A percentile compares a stretch with the other conserved stretches of the same genome.
These are phyloP conservation scores for Meteorus cinctellus DNA, from an alignment of 2,888 invertebrate species.

Conservation along the genomic window DNA sequence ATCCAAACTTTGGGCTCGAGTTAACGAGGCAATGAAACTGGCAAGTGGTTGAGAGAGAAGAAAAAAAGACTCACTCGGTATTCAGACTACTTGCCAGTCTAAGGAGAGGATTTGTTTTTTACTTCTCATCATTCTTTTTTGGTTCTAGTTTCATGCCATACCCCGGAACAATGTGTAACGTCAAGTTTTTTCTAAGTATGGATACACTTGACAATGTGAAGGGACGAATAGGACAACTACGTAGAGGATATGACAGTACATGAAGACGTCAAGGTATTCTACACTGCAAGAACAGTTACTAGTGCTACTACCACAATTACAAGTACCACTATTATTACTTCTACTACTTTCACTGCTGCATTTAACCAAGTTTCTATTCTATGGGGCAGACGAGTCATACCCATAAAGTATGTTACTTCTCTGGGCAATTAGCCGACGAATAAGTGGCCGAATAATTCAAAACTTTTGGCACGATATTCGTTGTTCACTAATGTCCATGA, in stretches of 20 bases:
- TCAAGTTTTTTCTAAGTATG: constrained; percentile 8
- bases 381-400: constrained; percentile 28
- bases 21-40: constrained; percentile 24
- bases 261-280: not conserved
- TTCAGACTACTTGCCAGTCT: constrained; percentile 5
- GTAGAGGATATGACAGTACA: not conserved
- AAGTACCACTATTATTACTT: too few relatives aligned
- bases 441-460: constrained; percentile 51
- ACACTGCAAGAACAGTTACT: not conserved
- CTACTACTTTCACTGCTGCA: not conserved
- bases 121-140: not conserved
- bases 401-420: constrained; percentile 56
- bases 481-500: constrained; percentile 1
- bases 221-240: not conserved
- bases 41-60: not conserved
- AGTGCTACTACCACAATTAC: too few relatives aligned
- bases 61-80: not conserved
- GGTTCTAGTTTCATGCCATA: not conserved
- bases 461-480: constrained; percentile 15
- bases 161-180: not conserved
- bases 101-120: not conserved
- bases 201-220: not conserved
- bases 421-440: constrained; percentile 58
- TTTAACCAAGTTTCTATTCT: constrained; percentile 23
- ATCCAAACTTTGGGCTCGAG: not conserved